phyloP scores from a whole-genome alignment of 2,797 vertebrate species.

The Crocidura indochinensis region DNA sequence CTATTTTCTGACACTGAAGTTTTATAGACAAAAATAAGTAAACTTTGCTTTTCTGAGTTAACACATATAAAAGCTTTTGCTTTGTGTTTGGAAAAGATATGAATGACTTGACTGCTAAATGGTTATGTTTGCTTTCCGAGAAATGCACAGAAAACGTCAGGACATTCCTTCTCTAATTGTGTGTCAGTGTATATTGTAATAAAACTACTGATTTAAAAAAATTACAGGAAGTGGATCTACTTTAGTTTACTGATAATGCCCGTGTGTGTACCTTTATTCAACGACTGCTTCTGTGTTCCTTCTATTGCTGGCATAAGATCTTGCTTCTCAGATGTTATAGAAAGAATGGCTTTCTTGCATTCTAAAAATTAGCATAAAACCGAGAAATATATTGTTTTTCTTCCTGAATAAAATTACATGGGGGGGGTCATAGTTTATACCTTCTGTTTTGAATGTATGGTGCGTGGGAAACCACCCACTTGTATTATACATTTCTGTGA shows the following conservation, averaged over 20 bases:
- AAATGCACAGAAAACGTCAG: conserved; percentile 88
- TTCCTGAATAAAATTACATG: not conserved
- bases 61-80: conserved; percentile 71
- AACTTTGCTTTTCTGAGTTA: conserved; percentile 79
- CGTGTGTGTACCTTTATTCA: conserved; percentile 49
- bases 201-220: conserved; percentile 90
- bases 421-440: not conserved
- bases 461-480: not conserved
- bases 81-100: conserved; percentile 77
- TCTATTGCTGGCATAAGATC: not conserved
- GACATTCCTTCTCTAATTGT: conserved; percentile 89
- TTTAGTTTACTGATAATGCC: conserved; percentile 61
- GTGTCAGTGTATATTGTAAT: conserved; percentile 89
- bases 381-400: conserved; percentile 14
- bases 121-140: conserved; percentile 86
- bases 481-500: not conserved
- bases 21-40: conserved; percentile 78
- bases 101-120: conserved; percentile 82
- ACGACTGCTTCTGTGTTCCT: conserved; percentile 24
- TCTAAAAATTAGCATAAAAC: conserved; percentile 61
- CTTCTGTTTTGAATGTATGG: conserved; percentile 45
- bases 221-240: conserved; percentile 52
- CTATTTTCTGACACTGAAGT: conserved; percentile 72
- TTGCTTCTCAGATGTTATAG: not conserved
- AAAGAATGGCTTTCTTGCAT: conserved; percentile 24